These are phyloP conservation scores for Lucilia cuprina DNA, from an alignment of 1,140 invertebrate species.

Conservation along the genomic window DNA sequence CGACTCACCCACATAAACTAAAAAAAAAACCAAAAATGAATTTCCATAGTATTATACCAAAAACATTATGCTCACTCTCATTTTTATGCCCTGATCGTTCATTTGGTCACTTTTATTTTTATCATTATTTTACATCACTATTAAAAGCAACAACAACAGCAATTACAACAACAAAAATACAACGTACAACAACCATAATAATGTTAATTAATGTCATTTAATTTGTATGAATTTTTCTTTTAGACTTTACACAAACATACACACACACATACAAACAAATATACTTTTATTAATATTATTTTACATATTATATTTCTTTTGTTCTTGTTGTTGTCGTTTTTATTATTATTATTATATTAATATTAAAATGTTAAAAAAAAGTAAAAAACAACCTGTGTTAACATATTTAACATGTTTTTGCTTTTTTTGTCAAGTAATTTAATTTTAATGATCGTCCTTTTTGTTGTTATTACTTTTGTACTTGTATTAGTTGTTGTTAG, in stretches of 20 bases:
- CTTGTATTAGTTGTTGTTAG: neutral
- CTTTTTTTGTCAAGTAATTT: slow-evolving; percentile 18
- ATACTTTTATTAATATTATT: neutral
- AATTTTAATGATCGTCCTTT: slow-evolving; percentile 12
- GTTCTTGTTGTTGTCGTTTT: neutral
- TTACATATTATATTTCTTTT: no score
- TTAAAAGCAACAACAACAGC: neutral
- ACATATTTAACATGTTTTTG: slow-evolving; percentile 19
- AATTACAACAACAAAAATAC: neutral
- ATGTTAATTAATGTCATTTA: slow-evolving; percentile 23
- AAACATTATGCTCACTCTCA: neutral
- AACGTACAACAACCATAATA: neutral
- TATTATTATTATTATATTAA: neutral
- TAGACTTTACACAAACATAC: no score
- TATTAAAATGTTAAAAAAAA: neutral
- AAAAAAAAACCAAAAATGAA: no score
- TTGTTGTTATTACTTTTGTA: neutral
- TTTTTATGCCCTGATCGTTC: neutral
- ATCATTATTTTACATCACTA: slow-evolving; percentile 6
- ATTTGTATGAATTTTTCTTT: neutral
- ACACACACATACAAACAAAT: no score
- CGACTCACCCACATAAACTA: neutral
- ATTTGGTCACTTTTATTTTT: neutral
- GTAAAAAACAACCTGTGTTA: neutral
- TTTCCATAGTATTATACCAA: no score